phyloP scores from a whole-genome alignment of 2,797 vertebrate genomes.

The Pogoniulus pusillus region DNA sequence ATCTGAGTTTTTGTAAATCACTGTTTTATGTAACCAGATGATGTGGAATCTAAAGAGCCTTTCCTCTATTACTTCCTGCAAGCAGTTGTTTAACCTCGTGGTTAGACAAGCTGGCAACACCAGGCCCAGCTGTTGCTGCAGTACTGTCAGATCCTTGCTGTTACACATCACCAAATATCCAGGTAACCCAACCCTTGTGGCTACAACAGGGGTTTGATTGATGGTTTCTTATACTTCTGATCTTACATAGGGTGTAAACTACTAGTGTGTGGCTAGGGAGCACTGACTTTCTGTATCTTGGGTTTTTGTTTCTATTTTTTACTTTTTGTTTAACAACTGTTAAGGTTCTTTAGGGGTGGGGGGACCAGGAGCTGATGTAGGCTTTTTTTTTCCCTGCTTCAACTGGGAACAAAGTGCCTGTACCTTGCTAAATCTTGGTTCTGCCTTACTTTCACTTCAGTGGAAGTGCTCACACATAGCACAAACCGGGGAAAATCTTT shows the following conservation, averaged over 20 bases:
- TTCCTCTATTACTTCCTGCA: conserved; percentile 40
- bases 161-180: background rate
- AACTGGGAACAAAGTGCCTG: conserved; percentile 81
- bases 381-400: conserved; percentile 70
- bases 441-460: conserved; percentile 71
- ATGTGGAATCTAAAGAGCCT: conserved; percentile 68
- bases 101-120: conserved; percentile 33
- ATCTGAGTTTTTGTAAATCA: conserved; percentile 76
- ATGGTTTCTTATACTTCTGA: conserved; percentile 51
- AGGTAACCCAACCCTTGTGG: background rate
- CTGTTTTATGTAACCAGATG: conserved; percentile 73
- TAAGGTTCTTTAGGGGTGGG: conserved; percentile 11
- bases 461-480: conserved; percentile 52
- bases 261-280: conserved; percentile 46
- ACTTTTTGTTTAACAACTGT: conserved; percentile 56
- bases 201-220: conserved; percentile 28
- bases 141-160: background rate
- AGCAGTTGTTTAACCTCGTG: conserved; percentile 14
- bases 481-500: conserved; percentile 45
- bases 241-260: conserved; percentile 54
- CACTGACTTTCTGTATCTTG: conserved; percentile 60
- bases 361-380: conserved; percentile 59
- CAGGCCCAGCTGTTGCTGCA: background rate
- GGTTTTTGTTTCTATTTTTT: conserved; percentile 62
- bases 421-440: conserved; percentile 74